Conservation (phyloP, 2,888 invertebrate genomes). For the Hesperia comma region DNA sequence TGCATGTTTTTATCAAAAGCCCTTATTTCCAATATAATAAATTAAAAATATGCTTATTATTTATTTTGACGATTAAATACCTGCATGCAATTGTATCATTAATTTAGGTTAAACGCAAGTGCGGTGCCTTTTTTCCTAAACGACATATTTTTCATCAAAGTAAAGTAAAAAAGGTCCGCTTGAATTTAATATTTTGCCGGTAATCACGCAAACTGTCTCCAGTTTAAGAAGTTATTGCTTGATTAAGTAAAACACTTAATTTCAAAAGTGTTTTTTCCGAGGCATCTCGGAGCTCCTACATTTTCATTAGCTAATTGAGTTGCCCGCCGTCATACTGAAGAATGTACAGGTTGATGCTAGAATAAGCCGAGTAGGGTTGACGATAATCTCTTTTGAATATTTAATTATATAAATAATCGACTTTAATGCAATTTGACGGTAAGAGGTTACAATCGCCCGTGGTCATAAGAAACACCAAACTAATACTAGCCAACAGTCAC, state of each 20-base stretch:
- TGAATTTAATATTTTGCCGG: slow-evolving; percentile 19
- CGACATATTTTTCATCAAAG: neutral
- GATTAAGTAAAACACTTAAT: slow-evolving; percentile 35
- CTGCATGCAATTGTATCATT: too few species aligned
- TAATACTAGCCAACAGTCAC: too few species aligned
- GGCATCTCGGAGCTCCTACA: slow-evolving; percentile 50
- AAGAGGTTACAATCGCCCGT: too few species aligned
- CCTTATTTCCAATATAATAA: too few species aligned
- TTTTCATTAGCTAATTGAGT: slow-evolving; percentile 82
- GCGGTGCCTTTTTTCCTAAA: too few species aligned
- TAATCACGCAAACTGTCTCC: slow-evolving; percentile 29
- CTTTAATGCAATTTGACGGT: too few species aligned
- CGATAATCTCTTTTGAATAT: slow-evolving; percentile 1
- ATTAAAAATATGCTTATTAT: too few species aligned
- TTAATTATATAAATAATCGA: neutral
- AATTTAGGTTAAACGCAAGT: too few species aligned
- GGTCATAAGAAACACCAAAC: too few species aligned
- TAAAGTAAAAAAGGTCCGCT: slow-evolving; percentile 7
- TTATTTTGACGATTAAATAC: too few species aligned
- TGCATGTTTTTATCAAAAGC: too few species aligned
- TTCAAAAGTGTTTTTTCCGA: slow-evolving; percentile 41
- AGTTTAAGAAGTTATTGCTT: slow-evolving; percentile 34
- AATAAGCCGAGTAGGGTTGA: slow-evolving; percentile 24
- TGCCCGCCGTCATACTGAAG: slow-evolving; percentile 58
- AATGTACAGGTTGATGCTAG: slow-evolving; percentile 53